Evolutionary conservation across 2,888 invertebrate species (phyloP).

Genomic region (Mechanitis mazaeus): DNA sequence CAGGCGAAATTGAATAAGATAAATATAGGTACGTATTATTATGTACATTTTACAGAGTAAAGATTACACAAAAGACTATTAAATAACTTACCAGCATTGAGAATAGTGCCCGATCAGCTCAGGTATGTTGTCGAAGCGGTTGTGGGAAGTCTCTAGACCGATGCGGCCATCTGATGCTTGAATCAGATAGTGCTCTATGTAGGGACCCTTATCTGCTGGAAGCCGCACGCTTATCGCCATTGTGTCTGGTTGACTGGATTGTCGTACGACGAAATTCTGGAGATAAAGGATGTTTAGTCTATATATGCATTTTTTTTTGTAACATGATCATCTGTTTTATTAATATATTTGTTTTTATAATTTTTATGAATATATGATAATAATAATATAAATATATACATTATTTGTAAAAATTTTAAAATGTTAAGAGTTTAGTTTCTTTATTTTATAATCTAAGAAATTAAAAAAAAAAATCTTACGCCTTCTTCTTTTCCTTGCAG

Average conservation of each 20-base stretch:
- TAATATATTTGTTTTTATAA: no score
- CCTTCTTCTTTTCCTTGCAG: slow-evolving; percentile 91
- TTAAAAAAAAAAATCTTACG: no score
- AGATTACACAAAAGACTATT: no score
- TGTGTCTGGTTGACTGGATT: slow-evolving; percentile 94
- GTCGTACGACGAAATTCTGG: slow-evolving; percentile 95
- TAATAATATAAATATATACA: no score
- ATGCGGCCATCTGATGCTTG: slow-evolving; percentile 88
- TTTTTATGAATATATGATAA: no score
- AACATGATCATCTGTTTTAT: not conserved
- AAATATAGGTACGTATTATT: no score
- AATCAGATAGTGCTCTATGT: slow-evolving; percentile 97
- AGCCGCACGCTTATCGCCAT: slow-evolving; percentile 96
- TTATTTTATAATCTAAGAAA: no score
- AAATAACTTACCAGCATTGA: slow-evolving; percentile 84
- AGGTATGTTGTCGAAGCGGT: slow-evolving; percentile 94
- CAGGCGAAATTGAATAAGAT: no score
- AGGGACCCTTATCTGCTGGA: slow-evolving; percentile 90
- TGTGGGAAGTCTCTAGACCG: slow-evolving; percentile 94
- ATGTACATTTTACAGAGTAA: no score
- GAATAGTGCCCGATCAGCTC: slow-evolving; percentile 95
- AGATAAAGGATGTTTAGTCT: slow-evolving; percentile 32
- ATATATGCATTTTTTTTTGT: slow-evolving; percentile 1
- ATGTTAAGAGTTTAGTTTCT: no score
- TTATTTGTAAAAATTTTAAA: no score